A percentile compares a stretch with the other conserved stretches of the same genome.
phyloP scores from a whole-genome alignment of 2,113 vertebrate species.

The Hydrolagus affinis region DNA sequence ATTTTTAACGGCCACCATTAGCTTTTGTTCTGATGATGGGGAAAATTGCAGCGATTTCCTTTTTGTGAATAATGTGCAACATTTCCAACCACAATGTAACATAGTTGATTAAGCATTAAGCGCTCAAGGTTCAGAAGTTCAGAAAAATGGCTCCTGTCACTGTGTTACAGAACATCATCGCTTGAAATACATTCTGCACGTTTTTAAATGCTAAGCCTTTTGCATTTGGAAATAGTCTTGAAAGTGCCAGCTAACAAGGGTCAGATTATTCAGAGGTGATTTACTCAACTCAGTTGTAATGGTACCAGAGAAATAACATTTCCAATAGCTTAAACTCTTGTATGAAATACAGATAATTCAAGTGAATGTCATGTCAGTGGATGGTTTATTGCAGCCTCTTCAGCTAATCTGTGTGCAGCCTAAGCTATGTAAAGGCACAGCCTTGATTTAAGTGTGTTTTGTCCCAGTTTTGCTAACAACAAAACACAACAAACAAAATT shows the following conservation, averaged over 20 bases:
- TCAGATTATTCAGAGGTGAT: slow-evolving; percentile 7
- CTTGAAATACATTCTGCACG: background rate
- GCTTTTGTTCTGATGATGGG: no score
- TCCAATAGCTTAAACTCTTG: background rate
- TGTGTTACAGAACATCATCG: background rate
- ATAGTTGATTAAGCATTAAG: background rate
- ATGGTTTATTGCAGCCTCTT: background rate
- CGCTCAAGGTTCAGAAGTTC: background rate
- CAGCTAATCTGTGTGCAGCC: background rate
- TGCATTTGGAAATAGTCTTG: background rate
- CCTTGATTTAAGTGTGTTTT: background rate
- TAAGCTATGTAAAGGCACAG: background rate
- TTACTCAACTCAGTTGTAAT: background rate
- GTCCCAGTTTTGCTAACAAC: background rate
- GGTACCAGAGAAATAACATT: background rate
- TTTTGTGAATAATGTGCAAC: no score
- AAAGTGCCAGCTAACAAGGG: background rate
- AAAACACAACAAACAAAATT: no score
- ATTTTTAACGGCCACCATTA: no score
- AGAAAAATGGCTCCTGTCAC: background rate
- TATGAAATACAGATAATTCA: slow-evolving; percentile 14
- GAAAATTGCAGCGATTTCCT: no score
- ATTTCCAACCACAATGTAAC: no score
- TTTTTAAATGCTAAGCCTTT: background rate
- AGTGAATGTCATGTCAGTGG: background rate